Conservation (phyloP, 37 sponge, comb jelly and placozoan genomes). For the Theonella swinhoei region DNA sequence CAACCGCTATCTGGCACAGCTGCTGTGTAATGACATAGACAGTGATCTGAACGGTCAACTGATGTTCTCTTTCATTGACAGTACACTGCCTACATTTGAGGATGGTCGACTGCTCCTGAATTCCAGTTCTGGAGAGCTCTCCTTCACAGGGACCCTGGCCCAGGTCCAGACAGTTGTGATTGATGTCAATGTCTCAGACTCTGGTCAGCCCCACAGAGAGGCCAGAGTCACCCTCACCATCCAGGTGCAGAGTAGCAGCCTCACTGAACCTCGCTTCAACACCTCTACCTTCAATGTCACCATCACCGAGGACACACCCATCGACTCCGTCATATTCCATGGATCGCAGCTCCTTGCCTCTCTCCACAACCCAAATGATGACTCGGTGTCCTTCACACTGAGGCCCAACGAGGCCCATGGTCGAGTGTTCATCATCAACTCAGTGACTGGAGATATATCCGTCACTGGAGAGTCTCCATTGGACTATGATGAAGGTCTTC, state of each 20-base stretch:
- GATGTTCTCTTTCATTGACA: slow-evolving; percentile 20
- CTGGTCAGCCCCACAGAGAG: slow-evolving; percentile 4
- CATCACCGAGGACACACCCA: slow-evolving; percentile 43
- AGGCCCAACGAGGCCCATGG: not conserved
- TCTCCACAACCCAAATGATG: not conserved
- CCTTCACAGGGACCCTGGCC: slow-evolving; percentile 25
- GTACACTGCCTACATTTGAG: slow-evolving; percentile 4
- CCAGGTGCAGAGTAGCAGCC: slow-evolving; percentile 4
- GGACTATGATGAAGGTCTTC: slow-evolving; percentile 51
- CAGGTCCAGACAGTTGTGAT: slow-evolving; percentile 10
- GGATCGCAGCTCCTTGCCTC: slow-evolving; percentile 17
- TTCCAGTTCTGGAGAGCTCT: slow-evolving; percentile 10
- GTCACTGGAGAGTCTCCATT: slow-evolving; percentile 10
- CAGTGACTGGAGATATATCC: slow-evolving; percentile 35
- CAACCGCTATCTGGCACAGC: slow-evolving; percentile 10
- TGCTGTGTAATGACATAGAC: slow-evolving; percentile 55
- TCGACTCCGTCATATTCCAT: slow-evolving; percentile 12
- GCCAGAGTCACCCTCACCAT: slow-evolving; percentile 1
- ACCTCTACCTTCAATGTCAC: slow-evolving; percentile 20
- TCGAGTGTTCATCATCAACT: slow-evolving; percentile 25
- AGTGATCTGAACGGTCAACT: slow-evolving; percentile 33
- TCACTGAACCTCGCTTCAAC: slow-evolving; percentile 34
- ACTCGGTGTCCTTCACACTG: slow-evolving; percentile 1
- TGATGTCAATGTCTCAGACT: slow-evolving; percentile 37
- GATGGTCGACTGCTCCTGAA: slow-evolving; percentile 28